These are phyloP conservation scores for Mesoclemmys tuberculata DNA, from an alignment of 2,113 vertebrate genomes.

Conservation along the genomic window DNA sequence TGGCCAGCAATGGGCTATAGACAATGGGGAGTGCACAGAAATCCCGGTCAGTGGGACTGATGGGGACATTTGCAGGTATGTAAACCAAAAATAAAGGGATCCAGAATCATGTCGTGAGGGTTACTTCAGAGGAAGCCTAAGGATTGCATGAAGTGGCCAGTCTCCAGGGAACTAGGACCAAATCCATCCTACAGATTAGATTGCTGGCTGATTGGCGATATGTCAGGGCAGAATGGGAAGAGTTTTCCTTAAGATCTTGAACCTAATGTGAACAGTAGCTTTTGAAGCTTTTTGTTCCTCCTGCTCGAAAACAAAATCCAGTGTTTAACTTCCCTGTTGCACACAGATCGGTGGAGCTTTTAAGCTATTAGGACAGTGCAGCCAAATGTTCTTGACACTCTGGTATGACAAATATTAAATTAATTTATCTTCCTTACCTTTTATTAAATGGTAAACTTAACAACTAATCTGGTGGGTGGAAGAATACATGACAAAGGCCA, in stretches of 20 bases:
- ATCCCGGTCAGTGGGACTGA: conserved; percentile 76
- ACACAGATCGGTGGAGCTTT: not conserved
- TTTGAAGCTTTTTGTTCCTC: not conserved
- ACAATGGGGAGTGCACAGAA: conserved; percentile 83
- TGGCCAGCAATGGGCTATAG: conserved; percentile 89
- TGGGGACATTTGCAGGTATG: conserved; percentile 87
- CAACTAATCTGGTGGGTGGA: not conserved
- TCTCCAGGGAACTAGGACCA: not conserved
- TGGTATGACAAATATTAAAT: not conserved
- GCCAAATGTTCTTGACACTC: not conserved
- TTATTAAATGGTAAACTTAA: not conserved
- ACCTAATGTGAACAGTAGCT: not conserved
- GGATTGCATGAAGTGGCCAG: rapidly evolving
- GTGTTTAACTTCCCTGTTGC: not conserved
- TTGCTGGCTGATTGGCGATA: not conserved
- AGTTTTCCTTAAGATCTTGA: not conserved
- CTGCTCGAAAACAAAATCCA: rapidly evolving
- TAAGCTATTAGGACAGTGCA: not conserved
- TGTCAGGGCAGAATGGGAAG: not conserved
- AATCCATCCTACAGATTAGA: not conserved
- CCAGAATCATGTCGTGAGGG: not conserved
- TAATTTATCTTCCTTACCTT: rapidly evolving
- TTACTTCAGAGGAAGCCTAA: not conserved
- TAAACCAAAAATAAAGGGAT: not conserved
- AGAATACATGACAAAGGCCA: not conserved